Conservation (phyloP, 2,113 vertebrate genomes). For the Todiramphus chloris region DNA sequence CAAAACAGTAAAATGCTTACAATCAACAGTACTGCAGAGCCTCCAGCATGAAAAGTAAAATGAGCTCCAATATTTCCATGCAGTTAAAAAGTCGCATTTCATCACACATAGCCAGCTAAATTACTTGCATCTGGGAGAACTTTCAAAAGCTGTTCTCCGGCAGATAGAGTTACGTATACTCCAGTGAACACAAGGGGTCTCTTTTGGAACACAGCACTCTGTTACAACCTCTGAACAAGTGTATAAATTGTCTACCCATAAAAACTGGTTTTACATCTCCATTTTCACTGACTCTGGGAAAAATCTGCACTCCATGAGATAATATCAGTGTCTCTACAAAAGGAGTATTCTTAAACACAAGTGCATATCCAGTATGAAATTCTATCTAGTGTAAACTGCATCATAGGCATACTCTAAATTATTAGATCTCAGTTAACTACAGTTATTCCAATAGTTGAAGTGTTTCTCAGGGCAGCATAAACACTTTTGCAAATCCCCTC, state of each 20-base stretch:
- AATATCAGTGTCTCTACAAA: conserved; percentile 6
- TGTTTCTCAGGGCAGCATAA: background rate
- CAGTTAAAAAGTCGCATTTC: background rate
- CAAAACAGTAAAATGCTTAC: background rate
- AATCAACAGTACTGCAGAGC: background rate
- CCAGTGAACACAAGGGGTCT: conserved; percentile 68
- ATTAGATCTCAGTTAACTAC: background rate
- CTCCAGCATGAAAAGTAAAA: background rate
- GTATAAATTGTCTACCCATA: background rate
- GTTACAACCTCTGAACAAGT: background rate
- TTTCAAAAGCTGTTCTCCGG: background rate
- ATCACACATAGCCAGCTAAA: background rate
- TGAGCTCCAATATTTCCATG: background rate
- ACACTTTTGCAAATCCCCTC: background rate
- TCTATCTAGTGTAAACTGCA: background rate
- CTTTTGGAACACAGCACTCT: conserved; percentile 26
- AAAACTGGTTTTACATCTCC: background rate
- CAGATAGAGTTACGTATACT: background rate
- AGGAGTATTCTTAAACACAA: conserved; percentile 30
- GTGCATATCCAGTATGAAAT: background rate
- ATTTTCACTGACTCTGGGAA: conserved; percentile 39
- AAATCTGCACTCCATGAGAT: conserved; percentile 5
- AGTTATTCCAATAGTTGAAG: background rate
- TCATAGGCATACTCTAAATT: background rate
- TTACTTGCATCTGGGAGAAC: conserved; percentile 6